Conservation (phyloP, 2,113 vertebrate genomes). For the Microcebus griseorufus region DNA sequence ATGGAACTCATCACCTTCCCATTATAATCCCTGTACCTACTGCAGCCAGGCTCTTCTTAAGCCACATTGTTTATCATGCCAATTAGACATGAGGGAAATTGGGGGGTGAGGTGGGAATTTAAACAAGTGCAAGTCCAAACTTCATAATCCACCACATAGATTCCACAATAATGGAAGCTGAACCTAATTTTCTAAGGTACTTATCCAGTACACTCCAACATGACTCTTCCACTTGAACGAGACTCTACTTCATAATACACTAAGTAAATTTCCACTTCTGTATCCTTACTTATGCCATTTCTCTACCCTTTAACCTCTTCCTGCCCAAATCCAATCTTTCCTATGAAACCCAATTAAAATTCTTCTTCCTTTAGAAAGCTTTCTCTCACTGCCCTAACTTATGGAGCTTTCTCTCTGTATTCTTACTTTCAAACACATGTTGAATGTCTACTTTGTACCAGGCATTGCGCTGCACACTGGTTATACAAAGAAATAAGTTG, state of each 20-base stretch:
- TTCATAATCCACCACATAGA: background rate
- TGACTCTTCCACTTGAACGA: background rate
- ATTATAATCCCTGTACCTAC: background rate
- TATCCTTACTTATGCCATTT: background rate
- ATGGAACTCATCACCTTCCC: background rate
- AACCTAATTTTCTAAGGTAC: conserved; percentile 7
- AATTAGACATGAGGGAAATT: background rate
- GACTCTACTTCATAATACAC: background rate
- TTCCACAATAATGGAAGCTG: background rate
- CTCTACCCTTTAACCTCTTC: background rate
- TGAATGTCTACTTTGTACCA: background rate
- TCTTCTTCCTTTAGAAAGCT: background rate
- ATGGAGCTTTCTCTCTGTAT: background rate
- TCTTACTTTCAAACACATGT: background rate
- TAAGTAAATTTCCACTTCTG: background rate
- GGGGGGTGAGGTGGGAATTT: background rate
- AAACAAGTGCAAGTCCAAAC: background rate
- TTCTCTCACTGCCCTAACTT: background rate
- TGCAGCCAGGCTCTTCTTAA: background rate
- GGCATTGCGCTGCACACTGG: background rate
- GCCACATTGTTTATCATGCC: background rate
- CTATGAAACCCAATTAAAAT: conserved; percentile 18
- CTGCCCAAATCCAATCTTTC: background rate
- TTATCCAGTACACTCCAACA: background rate
- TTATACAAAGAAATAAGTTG: background rate